phyloP scores from a whole-genome alignment of 92 coral and sea anemone genomes.

The Pocillopora grandis region DNA sequence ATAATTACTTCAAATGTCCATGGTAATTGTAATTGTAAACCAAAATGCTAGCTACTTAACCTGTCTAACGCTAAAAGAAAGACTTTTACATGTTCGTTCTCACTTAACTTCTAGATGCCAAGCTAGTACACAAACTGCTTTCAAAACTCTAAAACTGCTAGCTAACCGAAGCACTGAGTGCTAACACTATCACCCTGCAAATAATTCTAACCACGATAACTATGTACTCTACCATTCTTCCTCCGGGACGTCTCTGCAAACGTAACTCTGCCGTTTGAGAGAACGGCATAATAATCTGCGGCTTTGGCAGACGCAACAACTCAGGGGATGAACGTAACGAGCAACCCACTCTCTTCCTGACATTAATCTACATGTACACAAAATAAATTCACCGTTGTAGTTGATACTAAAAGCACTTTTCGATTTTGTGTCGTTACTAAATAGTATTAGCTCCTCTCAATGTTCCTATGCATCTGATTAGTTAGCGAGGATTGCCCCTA shows the following conservation, averaged over 20 bases:
- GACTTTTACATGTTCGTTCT: no score
- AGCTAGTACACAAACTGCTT: not conserved
- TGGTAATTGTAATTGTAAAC: no score
- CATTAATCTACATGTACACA: conserved; percentile 53
- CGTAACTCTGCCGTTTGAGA: conserved; percentile 50
- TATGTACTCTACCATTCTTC: conserved; percentile 47
- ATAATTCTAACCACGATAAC: conserved; percentile 18
- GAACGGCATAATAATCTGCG: conserved; percentile 72
- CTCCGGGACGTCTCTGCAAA: conserved; percentile 48
- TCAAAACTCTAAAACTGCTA: not conserved
- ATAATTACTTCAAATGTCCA: no score
- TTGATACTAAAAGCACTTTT: no score
- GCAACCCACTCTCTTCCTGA: conserved; percentile 51
- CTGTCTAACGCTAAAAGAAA: no score
- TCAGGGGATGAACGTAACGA: conserved; percentile 54
- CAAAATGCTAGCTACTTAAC: no score
- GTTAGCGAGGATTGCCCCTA: no score
- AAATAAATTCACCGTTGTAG: not conserved
- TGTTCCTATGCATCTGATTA: not conserved
- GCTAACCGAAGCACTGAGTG: not conserved
- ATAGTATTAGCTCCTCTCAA: no score
- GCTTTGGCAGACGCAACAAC: conserved; percentile 70
- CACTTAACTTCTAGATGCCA: not conserved
- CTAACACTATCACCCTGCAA: conserved; percentile 9
- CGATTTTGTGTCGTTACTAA: no score